Percentiles rank a stretch among this genome's conserved stretches.
Conservation (phyloP, 2,888 invertebrate species). For the Acanthoscelides obtectus region DNA sequence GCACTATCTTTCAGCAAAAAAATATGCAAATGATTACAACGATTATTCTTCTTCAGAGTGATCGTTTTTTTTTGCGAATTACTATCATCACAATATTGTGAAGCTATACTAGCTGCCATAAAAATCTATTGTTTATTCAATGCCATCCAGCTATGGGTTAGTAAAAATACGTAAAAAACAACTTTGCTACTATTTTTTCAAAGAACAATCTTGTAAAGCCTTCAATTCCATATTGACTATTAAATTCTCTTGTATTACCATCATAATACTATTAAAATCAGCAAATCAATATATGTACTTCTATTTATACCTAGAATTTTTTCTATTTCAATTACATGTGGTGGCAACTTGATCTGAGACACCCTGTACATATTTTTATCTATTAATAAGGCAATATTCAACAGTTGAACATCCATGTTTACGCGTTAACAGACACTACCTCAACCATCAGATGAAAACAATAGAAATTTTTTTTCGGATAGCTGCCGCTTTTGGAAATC, state of each 20-base stretch:
- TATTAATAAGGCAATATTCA: neutral
- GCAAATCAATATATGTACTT: neutral
- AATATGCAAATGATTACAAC: no score
- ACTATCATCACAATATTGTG: no score
- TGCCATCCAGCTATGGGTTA: no score
- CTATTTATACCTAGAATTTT: neutral
- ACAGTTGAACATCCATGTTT: neutral
- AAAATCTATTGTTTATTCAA: no score
- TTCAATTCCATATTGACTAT: neutral
- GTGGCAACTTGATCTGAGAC: neutral
- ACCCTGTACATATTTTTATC: neutral
- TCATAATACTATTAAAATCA: neutral
- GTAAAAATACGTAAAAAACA: neutral
- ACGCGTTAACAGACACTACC: neutral
- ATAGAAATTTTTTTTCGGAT: neutral
- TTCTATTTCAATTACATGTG: neutral
- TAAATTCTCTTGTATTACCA: neutral
- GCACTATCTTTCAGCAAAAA: no score
- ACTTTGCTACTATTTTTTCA: neutral
- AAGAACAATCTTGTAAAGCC: neutral
- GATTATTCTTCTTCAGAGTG: no score
- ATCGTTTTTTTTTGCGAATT: no score
- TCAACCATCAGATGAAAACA: neutral
- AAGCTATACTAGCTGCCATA: no score
- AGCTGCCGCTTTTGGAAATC: neutral